A percentile compares a stretch with the other conserved stretches of the same genome.
Evolutionary conservation across 2,113 vertebrate genomes (phyloP).

Genomic region (Synodontis membranacea): DNA sequence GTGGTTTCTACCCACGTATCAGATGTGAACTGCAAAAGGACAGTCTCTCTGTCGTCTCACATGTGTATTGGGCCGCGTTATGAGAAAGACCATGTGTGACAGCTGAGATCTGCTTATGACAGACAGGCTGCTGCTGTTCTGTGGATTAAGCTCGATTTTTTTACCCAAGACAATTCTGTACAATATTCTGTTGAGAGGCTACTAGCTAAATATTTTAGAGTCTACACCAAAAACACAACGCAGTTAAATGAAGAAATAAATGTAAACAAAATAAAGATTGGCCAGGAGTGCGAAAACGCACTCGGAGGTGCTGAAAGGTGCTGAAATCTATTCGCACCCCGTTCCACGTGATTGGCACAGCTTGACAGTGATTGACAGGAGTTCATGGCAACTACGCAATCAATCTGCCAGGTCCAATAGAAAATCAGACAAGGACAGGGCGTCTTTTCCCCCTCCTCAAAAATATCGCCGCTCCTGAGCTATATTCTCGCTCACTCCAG

Average conservation of each 20-base stretch:
- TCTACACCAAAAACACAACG: slow-evolving; percentile 47
- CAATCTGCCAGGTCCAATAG: slow-evolving; percentile 91
- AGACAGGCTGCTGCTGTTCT: slow-evolving; percentile 4
- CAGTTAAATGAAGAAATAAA: slow-evolving; percentile 63
- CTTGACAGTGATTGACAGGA: slow-evolving; percentile 90
- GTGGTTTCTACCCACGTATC: not conserved
- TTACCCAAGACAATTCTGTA: not conserved
- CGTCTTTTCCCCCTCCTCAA: slow-evolving; percentile 76
- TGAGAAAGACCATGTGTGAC: slow-evolving; percentile 10
- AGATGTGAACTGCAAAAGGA: slow-evolving; percentile 26
- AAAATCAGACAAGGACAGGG: slow-evolving; percentile 76
- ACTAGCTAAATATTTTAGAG: not conserved
- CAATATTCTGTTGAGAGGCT: not conserved
- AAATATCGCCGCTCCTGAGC: slow-evolving; percentile 73
- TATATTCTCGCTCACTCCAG: slow-evolving; percentile 73
- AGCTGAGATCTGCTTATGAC: slow-evolving; percentile 15
- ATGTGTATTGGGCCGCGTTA: slow-evolving; percentile 1
- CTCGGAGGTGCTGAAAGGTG: slow-evolving; percentile 77
- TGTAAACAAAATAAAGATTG: slow-evolving; percentile 64
- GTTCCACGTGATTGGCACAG: slow-evolving; percentile 85
- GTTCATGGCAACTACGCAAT: slow-evolving; percentile 85
- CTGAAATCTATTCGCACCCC: slow-evolving; percentile 66
- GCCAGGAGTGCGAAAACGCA: slow-evolving; percentile 58
- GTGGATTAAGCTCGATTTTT: slow-evolving; percentile 2
- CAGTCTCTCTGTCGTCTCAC: slow-evolving; percentile 23